These are phyloP conservation scores for Parauchenoglanis punctatus DNA, from an alignment of 2,797 vertebrate species.

Conservation along the genomic window DNA sequence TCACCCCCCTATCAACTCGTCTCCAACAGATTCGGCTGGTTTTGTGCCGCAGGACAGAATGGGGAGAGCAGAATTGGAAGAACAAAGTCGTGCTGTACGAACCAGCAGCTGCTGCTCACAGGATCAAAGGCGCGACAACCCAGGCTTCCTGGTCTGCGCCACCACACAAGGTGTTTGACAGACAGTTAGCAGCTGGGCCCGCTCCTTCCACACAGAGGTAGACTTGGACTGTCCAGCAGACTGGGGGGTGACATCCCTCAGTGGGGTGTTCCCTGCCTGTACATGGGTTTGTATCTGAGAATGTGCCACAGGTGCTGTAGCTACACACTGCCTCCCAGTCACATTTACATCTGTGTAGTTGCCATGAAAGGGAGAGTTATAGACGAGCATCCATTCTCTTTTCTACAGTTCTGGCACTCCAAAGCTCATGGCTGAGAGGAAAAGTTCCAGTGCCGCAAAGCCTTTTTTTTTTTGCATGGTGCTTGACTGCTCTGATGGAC, in stretches of 20 bases:
- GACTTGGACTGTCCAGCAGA: slow-evolving; percentile 44
- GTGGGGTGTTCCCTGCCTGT: slow-evolving; percentile 42
- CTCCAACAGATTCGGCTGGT: slow-evolving; percentile 85
- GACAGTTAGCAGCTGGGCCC: slow-evolving; percentile 95
- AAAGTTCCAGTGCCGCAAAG: slow-evolving; percentile 14
- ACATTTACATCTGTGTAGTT: slow-evolving; percentile 15
- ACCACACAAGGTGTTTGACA: slow-evolving; percentile 97
- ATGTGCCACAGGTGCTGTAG: slow-evolving; percentile 28
- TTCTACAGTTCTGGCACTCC: slow-evolving; percentile 10
- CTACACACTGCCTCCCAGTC: slow-evolving; percentile 21
- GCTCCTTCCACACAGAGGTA: slow-evolving; percentile 77
- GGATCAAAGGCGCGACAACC: slow-evolving; percentile 98
- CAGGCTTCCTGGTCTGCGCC: slow-evolving; percentile 90
- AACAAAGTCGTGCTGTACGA: slow-evolving; percentile 97
- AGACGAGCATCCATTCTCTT: not conserved
- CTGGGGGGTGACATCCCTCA: slow-evolving; percentile 68
- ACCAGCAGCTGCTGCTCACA: slow-evolving; percentile 94
- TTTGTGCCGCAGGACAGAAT: slow-evolving; percentile 96
- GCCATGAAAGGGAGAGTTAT: slow-evolving; percentile 19
- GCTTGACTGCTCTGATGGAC: slow-evolving; percentile 22
- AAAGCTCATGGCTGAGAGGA: slow-evolving; percentile 14
- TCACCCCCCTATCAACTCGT: slow-evolving; percentile 54
- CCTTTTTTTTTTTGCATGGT: slow-evolving; percentile 19
- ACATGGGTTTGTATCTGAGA: slow-evolving; percentile 32
- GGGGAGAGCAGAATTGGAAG: slow-evolving; percentile 90